These are phyloP conservation scores for Isaurus tuberculatus DNA, from an alignment of 92 coral and sea anemone species.

Conservation along the genomic window DNA sequence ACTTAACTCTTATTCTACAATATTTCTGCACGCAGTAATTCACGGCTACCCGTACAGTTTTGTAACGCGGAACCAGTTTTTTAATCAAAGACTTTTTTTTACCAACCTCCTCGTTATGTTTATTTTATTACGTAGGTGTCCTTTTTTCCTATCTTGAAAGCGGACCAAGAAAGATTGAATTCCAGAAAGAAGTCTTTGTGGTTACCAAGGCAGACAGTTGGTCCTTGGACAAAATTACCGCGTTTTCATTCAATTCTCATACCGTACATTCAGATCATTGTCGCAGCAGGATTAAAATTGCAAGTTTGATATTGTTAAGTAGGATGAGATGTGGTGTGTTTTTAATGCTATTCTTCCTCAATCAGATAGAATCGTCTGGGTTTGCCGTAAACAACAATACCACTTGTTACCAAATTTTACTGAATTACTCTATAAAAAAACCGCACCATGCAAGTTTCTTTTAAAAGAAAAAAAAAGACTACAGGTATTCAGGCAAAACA, in stretches of 20 bases:
- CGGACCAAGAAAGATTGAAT: slow-evolving; percentile 5
- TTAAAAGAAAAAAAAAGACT: background rate
- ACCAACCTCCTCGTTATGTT: slow-evolving; percentile 2
- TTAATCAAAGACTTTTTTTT: background rate
- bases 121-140: slow-evolving; percentile 15
- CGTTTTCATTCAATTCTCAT: background rate
- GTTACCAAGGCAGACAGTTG: slow-evolving; percentile 16
- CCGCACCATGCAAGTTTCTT: background rate
- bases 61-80: no score
- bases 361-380: background rate
- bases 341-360: slow-evolving; percentile 1
- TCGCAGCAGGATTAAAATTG: background rate
- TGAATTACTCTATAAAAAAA: background rate
- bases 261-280: background rate
- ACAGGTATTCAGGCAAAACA: background rate
- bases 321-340: slow-evolving; percentile 9
- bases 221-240: background rate
- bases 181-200: background rate
- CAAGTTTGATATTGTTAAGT: slow-evolving; percentile 2
- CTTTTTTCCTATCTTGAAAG: slow-evolving; percentile 7
- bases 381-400: background rate
- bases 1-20: no score
- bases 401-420: background rate
- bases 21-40: no score
- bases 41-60: no score